Evolutionary conservation across 53 echinoderm and acorn worm species (phyloP), one percentile per base, ranked within the genome.

Genomic region (Hippasteria phrygiana): DNA sequence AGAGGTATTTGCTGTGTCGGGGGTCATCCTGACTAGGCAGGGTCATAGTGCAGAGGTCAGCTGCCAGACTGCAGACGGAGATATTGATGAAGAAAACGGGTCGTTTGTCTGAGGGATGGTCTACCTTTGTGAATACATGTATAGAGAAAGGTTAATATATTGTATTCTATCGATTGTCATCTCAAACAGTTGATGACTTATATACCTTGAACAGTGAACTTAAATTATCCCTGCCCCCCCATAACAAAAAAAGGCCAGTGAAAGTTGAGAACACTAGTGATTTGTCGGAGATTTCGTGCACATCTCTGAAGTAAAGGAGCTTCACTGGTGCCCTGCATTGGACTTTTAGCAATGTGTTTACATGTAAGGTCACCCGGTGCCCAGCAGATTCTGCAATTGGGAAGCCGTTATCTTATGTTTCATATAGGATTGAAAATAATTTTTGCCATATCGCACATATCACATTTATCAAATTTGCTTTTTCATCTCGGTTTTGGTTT

Each of bases 61-160:
- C 64, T 85, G 85, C 37, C 85, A 70, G 53, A 85, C 45, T 20
- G 38, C 41, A 3, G 37, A 67, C 71, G 37, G 71, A 33, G 71
- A 85, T 8, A 85, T 85, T 1, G 85, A 85, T 43, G 85, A 85
- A 39, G 51, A 85, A 85, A 69, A 67, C 20, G 85, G 85, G 70
- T 85, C 85, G 0, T 39, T 85, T 35, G 85, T 85, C 12, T 85
- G 71, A 85, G 26, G 32, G 3, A 12, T 36, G n/a, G n/a, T 59
- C 26, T 13, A 16, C 17, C 54, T 54, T 17, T 54, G 0, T 54
- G 34, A 65, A 65, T 18, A 59, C n/a, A n/a, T n/a, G n/a, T n/a
- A n/a, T 20, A 8, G 8, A 65, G 29, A 67, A 35, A 11, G 69
- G 69, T 35, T 4, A 67, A 33, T 10, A 7, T 65, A 18, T 16